Conservation (phyloP, 1,140 invertebrate species). For the Zaprionus inermis region DNA sequence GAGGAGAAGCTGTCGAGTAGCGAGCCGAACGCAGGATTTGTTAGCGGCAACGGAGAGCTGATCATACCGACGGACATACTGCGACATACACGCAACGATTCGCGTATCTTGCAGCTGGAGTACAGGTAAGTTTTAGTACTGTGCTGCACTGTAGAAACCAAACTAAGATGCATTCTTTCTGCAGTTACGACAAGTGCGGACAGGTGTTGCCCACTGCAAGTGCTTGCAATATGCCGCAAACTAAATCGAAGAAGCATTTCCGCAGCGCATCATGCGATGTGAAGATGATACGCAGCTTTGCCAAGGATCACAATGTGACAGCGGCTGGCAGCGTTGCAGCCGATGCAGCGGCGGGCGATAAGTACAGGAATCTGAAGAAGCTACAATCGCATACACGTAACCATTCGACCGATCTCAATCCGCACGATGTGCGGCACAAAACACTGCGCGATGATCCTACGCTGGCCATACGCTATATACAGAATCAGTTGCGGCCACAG, state of each 20-base stretch:
- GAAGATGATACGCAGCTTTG: constrained; percentile 83
- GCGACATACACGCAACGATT: constrained; percentile 86
- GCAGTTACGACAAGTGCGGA: constrained; percentile 80
- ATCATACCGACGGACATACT: constrained; percentile 84
- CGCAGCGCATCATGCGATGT: constrained; percentile 83
- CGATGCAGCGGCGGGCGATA: constrained; percentile 55
- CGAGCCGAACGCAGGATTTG: constrained; percentile 56
- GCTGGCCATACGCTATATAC: constrained; percentile 76
- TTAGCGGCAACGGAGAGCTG: constrained; percentile 64
- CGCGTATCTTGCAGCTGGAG: constrained; percentile 86
- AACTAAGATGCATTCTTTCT: neutral
- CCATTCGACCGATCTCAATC: constrained; percentile 82
- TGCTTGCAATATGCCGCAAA: constrained; percentile 65
- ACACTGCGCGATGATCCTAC: constrained; percentile 68
- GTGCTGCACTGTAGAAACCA: neutral
- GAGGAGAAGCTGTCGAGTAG: constrained; percentile 73
- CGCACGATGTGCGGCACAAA: constrained; percentile 67
- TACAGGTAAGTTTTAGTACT: constrained; percentile 73
- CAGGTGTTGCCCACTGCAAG: constrained; percentile 55
- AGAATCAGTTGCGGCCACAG: constrained; percentile 77
- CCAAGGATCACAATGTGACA: constrained; percentile 72
- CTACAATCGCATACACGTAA: constrained; percentile 83
- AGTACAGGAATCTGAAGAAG: constrained; percentile 80
- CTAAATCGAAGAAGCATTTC: constrained; percentile 82
- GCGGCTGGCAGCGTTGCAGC: constrained; percentile 17